Percentiles rank a stretch among this genome's conserved stretches.
Evolutionary conservation across 2,113 vertebrate species (phyloP).

Genomic region (Collichthys lucidus): DNA sequence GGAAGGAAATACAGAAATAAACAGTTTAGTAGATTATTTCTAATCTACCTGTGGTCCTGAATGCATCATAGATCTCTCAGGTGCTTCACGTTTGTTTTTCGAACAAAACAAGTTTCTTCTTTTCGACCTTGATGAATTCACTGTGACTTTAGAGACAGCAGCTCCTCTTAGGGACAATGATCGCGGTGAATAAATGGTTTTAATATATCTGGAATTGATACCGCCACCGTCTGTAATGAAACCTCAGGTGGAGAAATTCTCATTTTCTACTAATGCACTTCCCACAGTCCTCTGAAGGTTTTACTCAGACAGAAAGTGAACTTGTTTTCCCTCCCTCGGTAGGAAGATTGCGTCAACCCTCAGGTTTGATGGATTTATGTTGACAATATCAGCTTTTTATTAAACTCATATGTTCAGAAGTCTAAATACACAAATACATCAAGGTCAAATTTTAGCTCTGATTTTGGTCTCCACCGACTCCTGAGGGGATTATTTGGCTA

Average conservation of each 20-base stretch:
- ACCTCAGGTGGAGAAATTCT: constrained; percentile 40
- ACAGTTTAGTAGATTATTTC: background rate
- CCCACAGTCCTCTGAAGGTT: constrained; percentile 9
- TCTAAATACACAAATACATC: no score
- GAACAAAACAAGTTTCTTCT: no score
- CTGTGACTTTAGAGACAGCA: background rate
- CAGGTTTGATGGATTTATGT: background rate
- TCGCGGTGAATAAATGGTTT: constrained; percentile 16
- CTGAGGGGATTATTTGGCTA: no score
- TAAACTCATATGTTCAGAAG: background rate
- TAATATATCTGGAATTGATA: constrained; percentile 25
- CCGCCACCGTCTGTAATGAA: constrained; percentile 26
- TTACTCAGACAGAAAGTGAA: background rate
- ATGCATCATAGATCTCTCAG: background rate
- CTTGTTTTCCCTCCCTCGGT: background rate
- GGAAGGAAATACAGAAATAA: no score
- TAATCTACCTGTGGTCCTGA: background rate
- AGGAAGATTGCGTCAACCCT: background rate
- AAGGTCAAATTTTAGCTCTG: no score
- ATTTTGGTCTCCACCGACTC: no score
- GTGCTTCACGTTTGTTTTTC: no score
- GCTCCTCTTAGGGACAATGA: background rate
- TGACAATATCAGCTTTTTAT: background rate
- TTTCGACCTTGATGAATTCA: background rate
- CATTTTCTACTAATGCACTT: constrained; percentile 38